A percentile compares a stretch with the other conserved stretches of the same genome.
Conservation (phyloP, 2,113 vertebrate species). For the Spheniscus mendiculus region DNA sequence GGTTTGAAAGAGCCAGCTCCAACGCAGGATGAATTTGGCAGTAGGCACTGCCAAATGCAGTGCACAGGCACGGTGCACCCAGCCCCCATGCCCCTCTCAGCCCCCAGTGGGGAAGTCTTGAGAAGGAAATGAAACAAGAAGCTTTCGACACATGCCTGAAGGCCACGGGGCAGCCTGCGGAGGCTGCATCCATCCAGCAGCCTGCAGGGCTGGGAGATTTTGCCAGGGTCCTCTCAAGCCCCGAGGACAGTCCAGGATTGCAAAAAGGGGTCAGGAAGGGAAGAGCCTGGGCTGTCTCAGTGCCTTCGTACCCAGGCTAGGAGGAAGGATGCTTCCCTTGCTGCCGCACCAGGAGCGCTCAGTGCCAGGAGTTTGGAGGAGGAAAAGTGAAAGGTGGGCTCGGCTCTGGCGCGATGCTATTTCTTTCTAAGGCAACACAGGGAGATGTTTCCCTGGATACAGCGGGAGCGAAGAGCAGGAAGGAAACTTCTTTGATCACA, state of each 20-base stretch:
- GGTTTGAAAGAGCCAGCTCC: background rate
- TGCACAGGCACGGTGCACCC: accelerated
- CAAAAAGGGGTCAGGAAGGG: background rate
- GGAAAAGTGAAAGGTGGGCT: background rate
- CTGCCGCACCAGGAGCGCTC: background rate
- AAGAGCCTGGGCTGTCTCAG: background rate
- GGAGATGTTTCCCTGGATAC: slow-evolving; percentile 47
- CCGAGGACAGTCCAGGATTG: background rate
- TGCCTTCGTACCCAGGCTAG: too few species aligned
- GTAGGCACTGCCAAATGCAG: background rate
- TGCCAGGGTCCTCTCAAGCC: background rate
- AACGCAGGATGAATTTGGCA: background rate
- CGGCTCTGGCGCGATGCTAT: background rate
- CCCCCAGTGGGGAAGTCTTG: background rate
- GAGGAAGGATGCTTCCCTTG: background rate
- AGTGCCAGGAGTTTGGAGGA: background rate
- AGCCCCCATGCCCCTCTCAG: background rate
- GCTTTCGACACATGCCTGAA: background rate
- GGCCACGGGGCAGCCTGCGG: background rate
- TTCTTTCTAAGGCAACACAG: background rate
- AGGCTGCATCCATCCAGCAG: background rate
- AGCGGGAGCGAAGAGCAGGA: background rate
- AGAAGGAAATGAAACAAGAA: slow-evolving; percentile 11
- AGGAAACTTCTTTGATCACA: background rate
- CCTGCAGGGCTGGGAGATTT: background rate